Base-by-base conservation (phyloP, 2,888 invertebrate species). In the Meiosimyza decipiens region DNA sequence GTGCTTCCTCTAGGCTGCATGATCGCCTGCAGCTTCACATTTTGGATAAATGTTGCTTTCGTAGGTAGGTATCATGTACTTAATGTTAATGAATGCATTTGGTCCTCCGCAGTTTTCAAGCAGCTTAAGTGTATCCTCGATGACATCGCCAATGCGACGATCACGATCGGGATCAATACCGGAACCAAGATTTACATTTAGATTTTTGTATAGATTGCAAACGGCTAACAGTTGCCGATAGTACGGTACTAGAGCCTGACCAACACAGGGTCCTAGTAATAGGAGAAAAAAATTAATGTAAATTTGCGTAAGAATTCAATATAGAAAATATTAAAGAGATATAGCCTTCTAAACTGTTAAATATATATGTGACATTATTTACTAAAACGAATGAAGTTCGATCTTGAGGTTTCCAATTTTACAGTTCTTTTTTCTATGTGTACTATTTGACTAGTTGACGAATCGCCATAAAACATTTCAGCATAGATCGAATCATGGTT, bases 31-130 rank as follows among this genome's bases (percentile, higher is more conserved):
- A 9, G 60, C 18, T 6, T 79, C 78, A 60, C 80, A 82, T 63
- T 77, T 79, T 1, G 84, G 84, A 54, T 82, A 81, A 7, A 83
- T 81, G 82, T 93, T 95, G 16, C 98, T 98, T 87, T 98, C 97
- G 83, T 98, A 99, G n/a, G 98, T 98, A 0, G 98, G 98, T 80
- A 99, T 92, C 91, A 98, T 95, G 87, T 99, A 99, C 88, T 99
- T 98, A 82, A 99, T 98, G 87, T 98, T 98, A 82, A 98, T 97
- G 85, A 96, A 98, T 1, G 98, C 97, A 85, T 98, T 96, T 70
- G 95, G 94, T 0, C 98, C 98, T 1, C 98, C 99, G 82, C 94
- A 94, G 80, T 91, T 90, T 86, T 99, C 99, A 74, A 99, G 89
- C 67, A 95, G 89, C 88, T 97, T 95, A 71, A 99, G 89, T 0